Percentiles rank a stretch among this genome's conserved stretches.
Evolutionary conservation across 2,797 vertebrate genomes (phyloP).

Genomic region (Psittacula derbiana): DNA sequence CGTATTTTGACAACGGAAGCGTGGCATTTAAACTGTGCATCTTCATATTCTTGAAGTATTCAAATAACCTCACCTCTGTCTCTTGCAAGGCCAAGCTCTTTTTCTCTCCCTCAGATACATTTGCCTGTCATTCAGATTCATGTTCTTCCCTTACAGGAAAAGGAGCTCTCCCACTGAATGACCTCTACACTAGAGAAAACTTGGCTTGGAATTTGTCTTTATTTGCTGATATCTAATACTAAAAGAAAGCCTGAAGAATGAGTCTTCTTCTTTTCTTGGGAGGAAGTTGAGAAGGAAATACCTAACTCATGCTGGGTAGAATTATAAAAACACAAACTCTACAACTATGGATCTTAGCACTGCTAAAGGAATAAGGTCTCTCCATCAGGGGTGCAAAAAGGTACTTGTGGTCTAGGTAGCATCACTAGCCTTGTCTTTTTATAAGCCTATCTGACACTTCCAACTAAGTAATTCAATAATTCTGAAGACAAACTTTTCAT

Average conservation of each 20-base stretch:
- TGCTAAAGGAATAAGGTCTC: not conserved
- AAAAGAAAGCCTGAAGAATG: not conserved
- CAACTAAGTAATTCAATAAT: not conserved
- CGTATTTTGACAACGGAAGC: not conserved
- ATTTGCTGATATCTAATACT: not conserved
- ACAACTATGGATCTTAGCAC: not conserved
- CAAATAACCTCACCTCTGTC: not conserved
- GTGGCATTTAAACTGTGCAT: not conserved
- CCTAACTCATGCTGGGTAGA: not conserved
- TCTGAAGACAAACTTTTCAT: not conserved
- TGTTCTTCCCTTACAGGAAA: not conserved
- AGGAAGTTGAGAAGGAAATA: not conserved
- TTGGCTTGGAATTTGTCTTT: not conserved
- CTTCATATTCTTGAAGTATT: not conserved
- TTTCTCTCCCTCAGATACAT: not conserved
- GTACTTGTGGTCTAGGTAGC: not conserved
- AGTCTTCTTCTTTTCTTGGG: not conserved
- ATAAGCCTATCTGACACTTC: not conserved
- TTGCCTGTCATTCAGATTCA: slow-evolving; percentile 30
- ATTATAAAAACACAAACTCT: not conserved
- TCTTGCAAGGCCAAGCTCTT: not conserved
- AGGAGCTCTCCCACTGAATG: not conserved
- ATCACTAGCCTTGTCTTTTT: not conserved
- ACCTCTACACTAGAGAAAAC: not conserved
- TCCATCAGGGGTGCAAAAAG: not conserved